Base-by-base conservation (phyloP, 2,888 invertebrate genomes). In the Hyalella azteca region DNA sequence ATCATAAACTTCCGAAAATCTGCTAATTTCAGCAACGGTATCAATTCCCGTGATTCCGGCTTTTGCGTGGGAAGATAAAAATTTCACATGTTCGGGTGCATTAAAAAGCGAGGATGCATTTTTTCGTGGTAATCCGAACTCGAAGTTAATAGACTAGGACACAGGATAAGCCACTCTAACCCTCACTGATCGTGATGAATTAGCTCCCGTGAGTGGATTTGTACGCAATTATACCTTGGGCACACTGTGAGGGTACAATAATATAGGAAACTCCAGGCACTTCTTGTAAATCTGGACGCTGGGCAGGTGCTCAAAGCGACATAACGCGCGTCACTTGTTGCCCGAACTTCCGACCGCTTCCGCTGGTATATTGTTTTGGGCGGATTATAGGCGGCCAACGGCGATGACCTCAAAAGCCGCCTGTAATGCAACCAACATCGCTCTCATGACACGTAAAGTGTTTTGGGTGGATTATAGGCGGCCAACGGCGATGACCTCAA, bases 171-270 rank as follows among this genome's bases (percentile, higher is more conserved):
- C 66, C 66, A 66, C 66, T 66, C 66, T 66, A 36, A 66, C 66
- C 36, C 66, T 66, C 66, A 36, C 66, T 66, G 19, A 66, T 66
- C 66, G 66, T 66, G 66, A 66, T 66, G 66, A 66, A 66, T 66
- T 66, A 36, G 29, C 66, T 66, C 36, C 9, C 32, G 15, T 66
- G 66, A 66, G 66, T 26, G 26, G 19, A 15, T 13, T 66, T 15
- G 36, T 29, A 36, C 19, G 36, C 36, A 22, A 66, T 66, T 66
- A 66, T 66, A 11, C 15, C 66, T 15, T 11, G 66, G 54, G 36
- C 66, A 66, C 36, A 19, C n/a, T 26, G 54, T 26, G 54, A 9
- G 11, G 54, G 54, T 22, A 11, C 26, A 36, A 29, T n/a, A 36
- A 15, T 0, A 29, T n/a, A 66, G 66, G 66, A 66, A 36, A 66